These are phyloP conservation scores for Sylvicapra grimmia DNA, from an alignment of 2,113 vertebrate species.

Conservation along the genomic window DNA sequence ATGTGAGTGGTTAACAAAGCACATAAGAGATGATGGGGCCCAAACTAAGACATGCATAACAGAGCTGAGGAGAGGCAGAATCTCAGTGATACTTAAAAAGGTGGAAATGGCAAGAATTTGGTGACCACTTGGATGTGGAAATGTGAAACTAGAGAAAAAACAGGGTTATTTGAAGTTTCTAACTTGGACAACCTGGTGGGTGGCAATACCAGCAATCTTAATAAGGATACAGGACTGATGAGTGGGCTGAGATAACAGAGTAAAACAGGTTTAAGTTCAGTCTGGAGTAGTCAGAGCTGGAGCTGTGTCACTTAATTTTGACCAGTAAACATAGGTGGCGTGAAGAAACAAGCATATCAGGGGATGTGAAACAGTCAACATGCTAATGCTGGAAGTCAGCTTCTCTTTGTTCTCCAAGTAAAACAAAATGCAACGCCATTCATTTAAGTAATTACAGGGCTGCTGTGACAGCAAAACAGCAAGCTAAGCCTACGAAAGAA, in stretches of 20 bases:
- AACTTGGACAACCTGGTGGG: background rate
- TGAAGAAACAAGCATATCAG: background rate
- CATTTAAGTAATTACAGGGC: conserved; percentile 63
- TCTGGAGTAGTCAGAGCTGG: background rate
- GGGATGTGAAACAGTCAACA: conserved; percentile 46
- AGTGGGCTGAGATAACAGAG: background rate
- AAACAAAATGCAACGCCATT: conserved; percentile 53
- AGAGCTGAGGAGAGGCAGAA: background rate
- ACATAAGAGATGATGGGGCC: background rate
- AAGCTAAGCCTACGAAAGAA: conserved; percentile 55
- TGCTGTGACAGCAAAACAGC: conserved; percentile 52
- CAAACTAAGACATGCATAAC: background rate
- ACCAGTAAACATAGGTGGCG: background rate
- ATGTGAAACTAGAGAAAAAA: background rate
- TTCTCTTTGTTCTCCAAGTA: conserved; percentile 44
- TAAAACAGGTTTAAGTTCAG: background rate
- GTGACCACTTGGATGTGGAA: background rate
- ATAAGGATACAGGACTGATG: background rate
- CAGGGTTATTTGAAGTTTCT: background rate
- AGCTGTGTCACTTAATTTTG: background rate
- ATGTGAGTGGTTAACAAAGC: background rate
- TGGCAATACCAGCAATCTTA: background rate
- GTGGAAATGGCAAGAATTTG: background rate
- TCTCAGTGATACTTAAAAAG: background rate
- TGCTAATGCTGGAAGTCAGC: conserved; percentile 39